phyloP scores from a whole-genome alignment of 2,888 invertebrate species.

The Margaritifera margaritifera region DNA sequence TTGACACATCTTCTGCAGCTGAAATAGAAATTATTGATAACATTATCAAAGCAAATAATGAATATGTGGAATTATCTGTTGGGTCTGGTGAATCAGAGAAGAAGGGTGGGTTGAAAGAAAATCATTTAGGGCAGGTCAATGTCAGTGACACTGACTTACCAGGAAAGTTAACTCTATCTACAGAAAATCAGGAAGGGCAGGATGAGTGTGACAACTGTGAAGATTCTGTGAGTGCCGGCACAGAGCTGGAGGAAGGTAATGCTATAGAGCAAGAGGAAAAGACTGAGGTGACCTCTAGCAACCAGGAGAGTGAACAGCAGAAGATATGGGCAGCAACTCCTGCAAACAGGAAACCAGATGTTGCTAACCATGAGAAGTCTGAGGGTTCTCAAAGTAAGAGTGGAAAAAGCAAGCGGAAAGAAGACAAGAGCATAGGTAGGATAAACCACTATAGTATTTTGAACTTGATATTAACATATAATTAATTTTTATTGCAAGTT shows the following conservation, averaged over 20 bases:
- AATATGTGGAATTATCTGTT: constrained; percentile 12
- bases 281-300: constrained; percentile 13
- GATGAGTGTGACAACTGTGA: constrained; percentile 14
- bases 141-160: not conserved
- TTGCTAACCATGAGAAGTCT: constrained; percentile 27
- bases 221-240: constrained; percentile 39
- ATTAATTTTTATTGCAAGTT: too few species aligned
- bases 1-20: constrained; percentile 7
- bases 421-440: constrained; percentile 66
- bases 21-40: constrained; percentile 8
- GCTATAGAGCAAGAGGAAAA: constrained; percentile 26
- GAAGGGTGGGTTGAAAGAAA: not conserved
- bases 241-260: constrained; percentile 41
- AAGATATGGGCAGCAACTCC: constrained; percentile 6
- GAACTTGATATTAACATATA: constrained; percentile 1
- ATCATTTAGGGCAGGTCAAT: not conserved
- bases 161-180: constrained; percentile 7
- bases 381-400: constrained; percentile 29
- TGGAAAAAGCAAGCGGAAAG: constrained; percentile 60
- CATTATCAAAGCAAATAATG: constrained; percentile 7
- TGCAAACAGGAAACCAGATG: constrained; percentile 14
- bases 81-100: constrained; percentile 1
- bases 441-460: constrained; percentile 1
- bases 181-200: constrained; percentile 5
- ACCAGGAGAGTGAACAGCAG: constrained; percentile 13